A percentile compares a stretch with the other conserved stretches of the same genome.
phyloP scores from a whole-genome alignment of 2,797 vertebrate species.

The Phalloptychus januarius region DNA sequence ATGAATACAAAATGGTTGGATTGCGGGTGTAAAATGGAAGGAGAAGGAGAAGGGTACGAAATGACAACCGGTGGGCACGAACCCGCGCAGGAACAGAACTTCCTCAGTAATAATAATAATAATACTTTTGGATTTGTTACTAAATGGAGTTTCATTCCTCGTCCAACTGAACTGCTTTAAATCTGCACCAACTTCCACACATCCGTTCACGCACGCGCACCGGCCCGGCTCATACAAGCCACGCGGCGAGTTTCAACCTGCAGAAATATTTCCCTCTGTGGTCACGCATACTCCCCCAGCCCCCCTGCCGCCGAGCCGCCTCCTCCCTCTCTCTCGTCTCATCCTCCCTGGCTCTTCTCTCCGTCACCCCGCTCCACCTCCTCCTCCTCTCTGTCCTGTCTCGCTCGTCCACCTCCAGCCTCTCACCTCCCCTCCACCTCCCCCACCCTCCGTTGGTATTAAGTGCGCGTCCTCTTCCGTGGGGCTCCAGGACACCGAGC shows the following conservation, averaged over 20 bases:
- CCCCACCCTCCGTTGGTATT: slow-evolving; percentile 56
- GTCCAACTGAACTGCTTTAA: slow-evolving; percentile 7
- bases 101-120: neutral
- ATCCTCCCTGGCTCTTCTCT: slow-evolving; percentile 46
- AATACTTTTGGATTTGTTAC: neutral
- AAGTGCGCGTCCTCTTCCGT: slow-evolving; percentile 73
- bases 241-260: slow-evolving; percentile 76
- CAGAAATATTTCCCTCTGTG: slow-evolving; percentile 82
- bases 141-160: neutral
- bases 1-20: neutral
- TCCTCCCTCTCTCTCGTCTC: slow-evolving; percentile 54
- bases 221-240: slow-evolving; percentile 51
- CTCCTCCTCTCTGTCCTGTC: slow-evolving; percentile 25
- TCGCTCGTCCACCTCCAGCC: slow-evolving; percentile 34
- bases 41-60: neutral
- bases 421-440: slow-evolving; percentile 48
- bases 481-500: slow-evolving; percentile 63
- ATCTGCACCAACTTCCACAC: slow-evolving; percentile 44
- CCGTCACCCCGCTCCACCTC: slow-evolving; percentile 52
- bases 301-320: slow-evolving; percentile 76
- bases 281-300: slow-evolving; percentile 71
- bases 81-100: neutral
- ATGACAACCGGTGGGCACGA: neutral
- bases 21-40: neutral
- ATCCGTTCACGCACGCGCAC: neutral